Evolutionary conservation across 2,113 vertebrate genomes (phyloP).

Genomic region (Dicerorhinus sumatrensis): DNA sequence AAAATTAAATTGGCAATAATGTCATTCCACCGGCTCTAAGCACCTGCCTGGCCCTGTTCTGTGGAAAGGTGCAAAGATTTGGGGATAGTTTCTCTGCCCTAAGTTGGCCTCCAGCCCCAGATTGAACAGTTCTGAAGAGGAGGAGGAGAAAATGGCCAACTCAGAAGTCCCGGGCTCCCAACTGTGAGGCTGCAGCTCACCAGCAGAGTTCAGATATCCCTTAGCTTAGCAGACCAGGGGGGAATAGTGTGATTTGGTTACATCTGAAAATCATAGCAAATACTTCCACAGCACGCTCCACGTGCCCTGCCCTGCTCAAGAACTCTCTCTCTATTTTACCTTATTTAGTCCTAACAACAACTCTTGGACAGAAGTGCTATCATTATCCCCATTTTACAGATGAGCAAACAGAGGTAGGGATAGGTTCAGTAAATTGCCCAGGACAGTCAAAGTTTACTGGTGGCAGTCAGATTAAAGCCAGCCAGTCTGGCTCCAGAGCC

Average conservation of each 20-base stretch:
- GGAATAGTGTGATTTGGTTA: not conserved
- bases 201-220: not conserved
- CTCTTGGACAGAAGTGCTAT: not conserved
- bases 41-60: not conserved
- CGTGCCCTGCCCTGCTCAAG: not conserved
- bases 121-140: not conserved
- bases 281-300: not conserved
- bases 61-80: not conserved
- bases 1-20: constrained; percentile 43
- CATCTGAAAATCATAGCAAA: not conserved
- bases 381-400: not conserved
- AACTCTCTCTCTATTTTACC: not conserved
- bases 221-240: not conserved
- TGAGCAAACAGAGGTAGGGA: not conserved
- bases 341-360: not conserved
- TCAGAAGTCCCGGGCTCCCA: not conserved
- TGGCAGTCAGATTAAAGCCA: not conserved
- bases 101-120: not conserved
- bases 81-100: too few species aligned
- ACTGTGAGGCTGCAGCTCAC: not conserved
- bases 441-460: not conserved
- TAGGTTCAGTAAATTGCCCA: too few species aligned
- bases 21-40: not conserved
- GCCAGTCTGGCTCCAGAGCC: not conserved
- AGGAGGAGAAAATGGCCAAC: not conserved